Evolutionary conservation across 2,113 vertebrate species (phyloP).

Genomic region (Picathartes gymnocephalus): DNA sequence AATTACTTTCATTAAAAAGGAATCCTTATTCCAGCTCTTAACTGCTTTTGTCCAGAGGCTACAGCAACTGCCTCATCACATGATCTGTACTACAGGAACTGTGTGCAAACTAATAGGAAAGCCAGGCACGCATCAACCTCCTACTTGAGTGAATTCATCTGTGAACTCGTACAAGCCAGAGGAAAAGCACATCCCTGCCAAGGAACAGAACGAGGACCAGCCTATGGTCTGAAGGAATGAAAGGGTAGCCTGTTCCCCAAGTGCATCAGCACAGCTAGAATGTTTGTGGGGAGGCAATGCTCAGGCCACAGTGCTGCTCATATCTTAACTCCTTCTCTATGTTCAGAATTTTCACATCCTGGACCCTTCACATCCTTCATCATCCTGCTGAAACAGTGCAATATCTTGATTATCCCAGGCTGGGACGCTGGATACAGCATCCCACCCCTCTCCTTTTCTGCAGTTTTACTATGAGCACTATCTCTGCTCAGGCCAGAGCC

Average conservation of each 20-base stretch:
- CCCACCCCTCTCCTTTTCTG: not conserved
- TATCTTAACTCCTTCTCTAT: not conserved
- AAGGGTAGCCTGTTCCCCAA: not conserved
- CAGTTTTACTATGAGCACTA: not conserved
- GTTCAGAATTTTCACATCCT: not conserved
- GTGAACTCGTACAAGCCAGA: not conserved
- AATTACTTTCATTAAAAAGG: not conserved
- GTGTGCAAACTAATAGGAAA: not conserved
- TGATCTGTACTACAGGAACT: not conserved
- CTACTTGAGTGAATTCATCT: not conserved
- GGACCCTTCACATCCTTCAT: not conserved
- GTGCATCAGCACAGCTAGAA: not conserved
- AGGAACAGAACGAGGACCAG: not conserved
- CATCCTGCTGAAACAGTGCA: not conserved
- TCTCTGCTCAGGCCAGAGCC: not conserved
- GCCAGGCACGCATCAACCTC: not conserved
- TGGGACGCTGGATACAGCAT: not conserved
- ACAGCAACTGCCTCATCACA: not conserved
- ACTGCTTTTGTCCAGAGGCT: not conserved
- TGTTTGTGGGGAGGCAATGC: not conserved
- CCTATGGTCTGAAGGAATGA: not conserved
- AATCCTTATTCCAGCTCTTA: not conserved
- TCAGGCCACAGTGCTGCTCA: not conserved
- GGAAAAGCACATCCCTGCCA: not conserved
- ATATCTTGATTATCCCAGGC: not conserved